phyloP scores from a whole-genome alignment of 64 coral and sea anemone species.

The Actinia tenebrosa region DNA sequence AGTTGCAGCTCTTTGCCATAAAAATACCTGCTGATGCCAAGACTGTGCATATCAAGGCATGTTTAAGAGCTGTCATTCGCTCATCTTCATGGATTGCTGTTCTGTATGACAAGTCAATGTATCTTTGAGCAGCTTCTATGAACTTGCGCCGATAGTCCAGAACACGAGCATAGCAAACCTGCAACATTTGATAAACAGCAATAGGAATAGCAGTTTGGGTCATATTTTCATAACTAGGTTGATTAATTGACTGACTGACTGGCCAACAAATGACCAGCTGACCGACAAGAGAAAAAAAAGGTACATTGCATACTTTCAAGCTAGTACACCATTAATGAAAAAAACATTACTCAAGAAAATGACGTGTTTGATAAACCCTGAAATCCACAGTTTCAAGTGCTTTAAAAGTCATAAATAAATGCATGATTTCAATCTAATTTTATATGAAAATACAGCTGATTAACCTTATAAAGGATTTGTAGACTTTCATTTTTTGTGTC shows the following conservation, averaged over 20 bases:
- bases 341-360: too few species aligned
- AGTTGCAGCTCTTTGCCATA: too few species aligned
- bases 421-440: too few species aligned
- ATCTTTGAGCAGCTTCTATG: slow-evolving; percentile 98
- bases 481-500: slow-evolving; percentile 80
- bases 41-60: slow-evolving; percentile 94
- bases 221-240: too few species aligned
- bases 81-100: slow-evolving; percentile 91
- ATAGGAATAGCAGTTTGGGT: background rate
- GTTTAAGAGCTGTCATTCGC: slow-evolving; percentile 91
- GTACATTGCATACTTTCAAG: too few species aligned
- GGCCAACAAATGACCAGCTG: too few species aligned
- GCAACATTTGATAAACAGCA: background rate
- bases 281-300: too few species aligned
- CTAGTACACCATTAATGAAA: too few species aligned
- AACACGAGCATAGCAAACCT: slow-evolving; percentile 99
- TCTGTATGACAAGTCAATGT: slow-evolving; percentile 91
- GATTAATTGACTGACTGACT: background rate
- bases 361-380: too few species aligned
- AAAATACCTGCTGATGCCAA: slow-evolving; percentile 74
- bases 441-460: background rate
- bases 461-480: slow-evolving; percentile 90
- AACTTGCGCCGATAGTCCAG: slow-evolving; percentile 96
- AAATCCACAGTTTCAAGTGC: too few species aligned
- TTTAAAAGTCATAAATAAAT: too few species aligned